phyloP scores from a whole-genome alignment of 92 coral and sea anemone species.

The Nematostella vectensis region DNA sequence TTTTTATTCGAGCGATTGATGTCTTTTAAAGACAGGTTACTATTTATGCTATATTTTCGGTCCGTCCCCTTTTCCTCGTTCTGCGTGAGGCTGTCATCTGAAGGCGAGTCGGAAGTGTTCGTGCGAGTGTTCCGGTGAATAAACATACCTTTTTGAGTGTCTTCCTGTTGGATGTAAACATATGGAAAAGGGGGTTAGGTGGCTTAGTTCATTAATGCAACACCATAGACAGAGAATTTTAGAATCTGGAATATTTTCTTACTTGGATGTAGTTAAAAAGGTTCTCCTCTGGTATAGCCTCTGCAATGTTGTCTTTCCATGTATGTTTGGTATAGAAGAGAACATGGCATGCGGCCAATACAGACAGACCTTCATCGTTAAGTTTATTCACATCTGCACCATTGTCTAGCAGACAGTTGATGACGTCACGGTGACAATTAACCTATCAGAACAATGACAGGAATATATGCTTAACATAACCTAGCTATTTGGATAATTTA shows the following conservation, averaged over 20 bases:
- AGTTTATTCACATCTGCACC: constrained; percentile 96
- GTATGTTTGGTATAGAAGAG: constrained; percentile 96
- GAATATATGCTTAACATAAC: not conserved
- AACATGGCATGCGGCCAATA: constrained; percentile 95
- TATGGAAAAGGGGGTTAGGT: not conserved
- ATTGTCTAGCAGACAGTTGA: constrained; percentile 85
- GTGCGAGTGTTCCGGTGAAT: constrained; percentile 69
- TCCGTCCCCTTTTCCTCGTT: not conserved
- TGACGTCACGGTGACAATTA: constrained; percentile 90
- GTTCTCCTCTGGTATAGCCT: constrained; percentile 69
- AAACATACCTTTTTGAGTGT: constrained; percentile 65
- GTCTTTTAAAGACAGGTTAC: not conserved
- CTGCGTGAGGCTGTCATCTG: not conserved
- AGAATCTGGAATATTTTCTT: constrained; percentile 43
- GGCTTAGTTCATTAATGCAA: constrained; percentile 12
- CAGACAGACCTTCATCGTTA: constrained; percentile 91
- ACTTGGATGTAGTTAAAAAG: constrained; percentile 66
- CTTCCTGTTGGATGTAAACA: constrained; percentile 48
- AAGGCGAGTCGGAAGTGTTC: constrained; percentile 7
- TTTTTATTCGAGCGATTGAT: not conserved
- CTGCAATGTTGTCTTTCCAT: constrained; percentile 97
- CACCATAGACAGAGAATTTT: constrained; percentile 37
- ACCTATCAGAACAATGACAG: constrained; percentile 37
- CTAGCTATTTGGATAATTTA: too few relatives aligned
- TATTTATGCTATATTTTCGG: not conserved